phyloP scores from a whole-genome alignment of 2,113 vertebrate genomes.

The Glaucidium brasilianum region DNA sequence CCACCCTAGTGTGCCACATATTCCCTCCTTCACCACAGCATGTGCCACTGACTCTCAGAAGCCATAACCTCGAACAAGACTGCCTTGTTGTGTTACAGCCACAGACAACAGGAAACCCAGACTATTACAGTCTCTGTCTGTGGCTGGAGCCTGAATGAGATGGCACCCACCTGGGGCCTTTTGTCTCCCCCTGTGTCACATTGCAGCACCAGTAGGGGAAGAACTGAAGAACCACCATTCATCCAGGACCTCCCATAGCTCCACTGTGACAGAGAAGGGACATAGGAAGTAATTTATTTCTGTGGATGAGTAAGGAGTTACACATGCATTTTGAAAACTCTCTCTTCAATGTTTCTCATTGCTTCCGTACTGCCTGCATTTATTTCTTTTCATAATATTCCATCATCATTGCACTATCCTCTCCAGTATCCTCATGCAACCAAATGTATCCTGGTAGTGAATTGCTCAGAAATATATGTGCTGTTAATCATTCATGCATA shows the following conservation, averaged over 20 bases:
- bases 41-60: background rate
- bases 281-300: background rate
- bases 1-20: background rate
- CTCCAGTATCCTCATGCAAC: background rate
- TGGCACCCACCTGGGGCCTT: background rate
- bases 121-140: background rate
- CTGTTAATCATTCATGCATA: background rate
- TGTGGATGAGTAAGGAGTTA: background rate
- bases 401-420: background rate
- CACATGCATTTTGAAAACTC: background rate
- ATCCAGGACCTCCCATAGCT: background rate
- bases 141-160: background rate
- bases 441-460: background rate
- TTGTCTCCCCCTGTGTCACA: background rate
- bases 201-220: background rate
- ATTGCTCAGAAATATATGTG: background rate
- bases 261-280: background rate
- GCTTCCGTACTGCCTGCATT: background rate
- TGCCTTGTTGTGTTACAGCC: rapidly evolving
- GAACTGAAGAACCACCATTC: background rate
- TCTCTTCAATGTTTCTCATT: rapidly evolving
- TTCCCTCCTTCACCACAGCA: background rate
- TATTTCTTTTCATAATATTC: background rate
- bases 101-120: background rate
- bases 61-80: background rate